phyloP scores from a whole-genome alignment of 2,888 invertebrate genomes.

The Synergus itoensis region DNA sequence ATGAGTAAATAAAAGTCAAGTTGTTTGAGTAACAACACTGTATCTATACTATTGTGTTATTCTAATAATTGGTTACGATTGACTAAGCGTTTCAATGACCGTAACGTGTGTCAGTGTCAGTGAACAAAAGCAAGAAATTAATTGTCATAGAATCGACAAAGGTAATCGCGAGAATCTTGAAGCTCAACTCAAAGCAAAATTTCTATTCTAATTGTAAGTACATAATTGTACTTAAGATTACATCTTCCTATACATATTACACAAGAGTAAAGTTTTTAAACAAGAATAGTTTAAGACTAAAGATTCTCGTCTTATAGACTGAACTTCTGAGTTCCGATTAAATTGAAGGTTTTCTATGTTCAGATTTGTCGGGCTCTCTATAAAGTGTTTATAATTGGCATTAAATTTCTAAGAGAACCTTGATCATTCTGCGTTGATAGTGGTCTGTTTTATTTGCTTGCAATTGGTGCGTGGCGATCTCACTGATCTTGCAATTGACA shows the following conservation, averaged over 20 bases:
- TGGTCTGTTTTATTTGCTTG: not conserved
- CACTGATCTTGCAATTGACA: constrained; percentile 21
- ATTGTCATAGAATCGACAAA: not conserved
- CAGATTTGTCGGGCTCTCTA: not conserved
- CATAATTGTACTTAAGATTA: not conserved
- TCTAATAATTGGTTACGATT: constrained; percentile 55
- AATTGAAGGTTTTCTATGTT: not conserved
- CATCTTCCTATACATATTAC: too few relatives aligned
- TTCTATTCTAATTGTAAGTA: not conserved
- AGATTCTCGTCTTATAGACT: not conserved
- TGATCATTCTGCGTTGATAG: constrained; percentile 22
- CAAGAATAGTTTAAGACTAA: too few relatives aligned
- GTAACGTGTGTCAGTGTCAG: constrained; percentile 7
- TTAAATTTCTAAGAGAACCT: constrained; percentile 26
- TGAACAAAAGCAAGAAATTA: constrained; percentile 22
- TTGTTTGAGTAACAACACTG: constrained; percentile 50
- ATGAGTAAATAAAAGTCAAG: constrained; percentile 45
- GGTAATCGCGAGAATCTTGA: not conserved
- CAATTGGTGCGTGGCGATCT: constrained; percentile 25
- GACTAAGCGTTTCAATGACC: constrained; percentile 49
- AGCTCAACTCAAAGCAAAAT: not conserved
- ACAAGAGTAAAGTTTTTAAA: too few relatives aligned
- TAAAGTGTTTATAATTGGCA: constrained; percentile 33
- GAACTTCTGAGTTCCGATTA: not conserved
- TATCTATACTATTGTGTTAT: constrained; percentile 52